Evolutionary conservation across 2,888 invertebrate genomes (phyloP).

Genomic region (Lissocephala sabroskyi): DNA sequence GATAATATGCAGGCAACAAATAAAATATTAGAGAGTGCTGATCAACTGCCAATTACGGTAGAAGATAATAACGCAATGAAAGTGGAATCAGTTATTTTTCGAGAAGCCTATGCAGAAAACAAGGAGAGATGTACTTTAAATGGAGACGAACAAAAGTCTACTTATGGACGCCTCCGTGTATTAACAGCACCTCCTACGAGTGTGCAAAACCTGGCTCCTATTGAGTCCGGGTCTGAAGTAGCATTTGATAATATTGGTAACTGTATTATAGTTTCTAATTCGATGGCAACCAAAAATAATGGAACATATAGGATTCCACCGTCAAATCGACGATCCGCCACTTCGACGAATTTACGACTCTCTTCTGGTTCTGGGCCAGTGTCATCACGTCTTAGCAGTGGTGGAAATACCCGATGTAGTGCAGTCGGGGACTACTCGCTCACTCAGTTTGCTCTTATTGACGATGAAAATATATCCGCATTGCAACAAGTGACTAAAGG

Average conservation of each 20-base stretch:
- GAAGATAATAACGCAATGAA: no score
- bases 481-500: conserved; percentile 91
- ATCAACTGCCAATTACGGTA: no score
- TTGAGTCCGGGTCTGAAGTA: neutral
- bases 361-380: conserved; percentile 29
- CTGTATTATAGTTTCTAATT: conserved; percentile 11
- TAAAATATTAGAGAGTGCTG: no score
- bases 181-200: conserved; percentile 79
- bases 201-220: conserved; percentile 68
- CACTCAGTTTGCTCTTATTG: conserved; percentile 92
- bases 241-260: conserved; percentile 11
- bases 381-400: conserved; percentile 27
- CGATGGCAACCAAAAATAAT: neutral
- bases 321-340: conserved; percentile 61
- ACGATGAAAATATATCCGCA: conserved; percentile 93
- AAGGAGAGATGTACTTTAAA: no score
- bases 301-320: conserved; percentile 27
- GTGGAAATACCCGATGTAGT: conserved; percentile 67
- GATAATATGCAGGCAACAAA: no score
- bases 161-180: conserved; percentile 82
- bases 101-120: no score
- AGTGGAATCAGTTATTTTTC: no score
- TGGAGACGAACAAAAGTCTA: conserved; percentile 74
- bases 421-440: conserved; percentile 84
- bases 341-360: conserved; percentile 66